Base-by-base conservation (phyloP, 1,140 invertebrate genomes). In the Harpegnathos saltator region DNA sequence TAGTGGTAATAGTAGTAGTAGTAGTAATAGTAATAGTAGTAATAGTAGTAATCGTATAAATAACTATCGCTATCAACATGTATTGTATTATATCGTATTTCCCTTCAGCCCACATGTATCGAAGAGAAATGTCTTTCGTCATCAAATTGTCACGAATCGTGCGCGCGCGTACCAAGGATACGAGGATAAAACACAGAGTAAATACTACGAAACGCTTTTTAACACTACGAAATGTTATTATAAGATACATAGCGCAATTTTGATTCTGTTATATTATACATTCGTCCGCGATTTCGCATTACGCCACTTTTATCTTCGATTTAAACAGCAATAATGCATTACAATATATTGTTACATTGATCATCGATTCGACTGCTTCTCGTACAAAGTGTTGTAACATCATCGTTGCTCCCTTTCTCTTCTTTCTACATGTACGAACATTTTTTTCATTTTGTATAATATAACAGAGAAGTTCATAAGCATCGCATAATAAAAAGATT, bases 61-160 rank as follows among this genome's bases (percentile, higher is more conserved):
- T 69, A 65, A 65, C 75, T 83, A 56, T 78, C 54, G 26, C 61
- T 68, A 74, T 59, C 33, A 71, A 48, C 74, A 61, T 72, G 52
- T 74, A 66, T 15, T 62, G 1, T 44, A 44, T 44, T 9, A 44
- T 44, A 44, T 5, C 38, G 38, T 44, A 44, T 44, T 9, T 44
- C 7, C 26, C 59, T 85, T 82, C 69, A 87, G 87, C 82, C 75
- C 86, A 87, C 75, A 59, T 88, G 38, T n/a, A 71, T 24, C 50
- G 38, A 56, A n/a, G 9, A 22, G 0, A 52, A 83, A 14, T 9
- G 73, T 71, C 14, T 24, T 65, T 29, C 24, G 50, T 52, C 52
- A 29, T 44, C 29, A 0, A 66, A 50, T 56, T 61, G 12, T 1
- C 59, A 26, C 19, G 7, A 12, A n/a, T 72, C 72, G 33, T 9